Evolutionary conservation across 2,113 vertebrate species (phyloP).

Genomic region (Tamias sibiricus): DNA sequence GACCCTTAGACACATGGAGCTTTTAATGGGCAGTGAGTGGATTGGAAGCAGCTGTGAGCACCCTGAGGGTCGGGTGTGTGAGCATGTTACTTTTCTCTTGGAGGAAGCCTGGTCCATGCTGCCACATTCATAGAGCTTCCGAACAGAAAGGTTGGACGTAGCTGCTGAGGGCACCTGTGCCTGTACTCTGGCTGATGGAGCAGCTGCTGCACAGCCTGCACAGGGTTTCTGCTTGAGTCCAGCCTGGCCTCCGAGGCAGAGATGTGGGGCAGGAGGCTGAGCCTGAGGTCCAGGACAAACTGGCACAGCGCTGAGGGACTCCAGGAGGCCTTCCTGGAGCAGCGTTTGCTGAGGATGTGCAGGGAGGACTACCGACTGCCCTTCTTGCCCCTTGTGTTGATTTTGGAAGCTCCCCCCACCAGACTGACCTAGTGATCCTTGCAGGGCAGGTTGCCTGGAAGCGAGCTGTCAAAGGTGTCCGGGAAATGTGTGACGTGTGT

Average conservation of each 20-base stretch:
- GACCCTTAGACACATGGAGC: neutral
- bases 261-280: neutral
- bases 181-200: neutral
- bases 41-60: neutral
- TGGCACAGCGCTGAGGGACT: neutral
- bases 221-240: neutral
- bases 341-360: neutral
- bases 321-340: neutral
- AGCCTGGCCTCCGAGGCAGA: neutral
- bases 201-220: neutral
- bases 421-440: conserved; percentile 54
- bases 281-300: neutral
- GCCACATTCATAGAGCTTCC: neutral
- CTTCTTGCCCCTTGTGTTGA: neutral
- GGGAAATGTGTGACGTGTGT: conserved; percentile 91
- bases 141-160: neutral
- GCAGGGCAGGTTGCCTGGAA: conserved; percentile 91
- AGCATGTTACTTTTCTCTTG: neutral
- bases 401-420: neutral
- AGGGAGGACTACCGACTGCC: neutral
- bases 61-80: neutral
- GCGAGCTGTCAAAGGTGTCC: conserved; percentile 88
- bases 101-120: neutral
- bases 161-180: neutral
- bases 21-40: neutral